A percentile compares a stretch with the other conserved stretches of the same genome.
Evolutionary conservation across 37 sponge, comb jelly and placozoan species (phyloP).

Genomic region (Tethya wilhelma): DNA sequence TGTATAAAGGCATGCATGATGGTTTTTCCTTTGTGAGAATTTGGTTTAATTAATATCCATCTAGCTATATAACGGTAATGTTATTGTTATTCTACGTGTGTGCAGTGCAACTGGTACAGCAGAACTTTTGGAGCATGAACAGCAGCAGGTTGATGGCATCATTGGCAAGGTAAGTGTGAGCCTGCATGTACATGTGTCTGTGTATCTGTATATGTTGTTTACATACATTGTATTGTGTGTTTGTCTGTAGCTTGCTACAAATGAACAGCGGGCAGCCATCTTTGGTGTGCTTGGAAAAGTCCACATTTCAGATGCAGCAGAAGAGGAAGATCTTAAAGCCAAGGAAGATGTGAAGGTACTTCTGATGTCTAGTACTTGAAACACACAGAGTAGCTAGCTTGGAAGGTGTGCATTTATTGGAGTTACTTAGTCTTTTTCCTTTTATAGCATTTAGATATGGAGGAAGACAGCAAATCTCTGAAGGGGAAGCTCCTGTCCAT

Average conservation of each 20-base stretch:
- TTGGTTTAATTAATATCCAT: not conserved
- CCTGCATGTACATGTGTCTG: not conserved
- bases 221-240: not conserved
- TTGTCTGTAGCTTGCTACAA: constrained; percentile 3
- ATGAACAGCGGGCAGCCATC: constrained; percentile 57
- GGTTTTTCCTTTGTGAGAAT: not conserved
- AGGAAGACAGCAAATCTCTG: constrained; percentile 78
- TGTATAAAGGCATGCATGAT: not conserved
- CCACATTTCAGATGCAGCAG: constrained; percentile 64
- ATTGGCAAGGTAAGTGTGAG: constrained; percentile 19
- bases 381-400: no score
- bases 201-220: not conserved
- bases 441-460: constrained; percentile 49
- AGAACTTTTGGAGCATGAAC: constrained; percentile 73
- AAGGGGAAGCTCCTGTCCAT: constrained; percentile 60
- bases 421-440: not conserved
- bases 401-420: no score
- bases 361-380: not conserved
- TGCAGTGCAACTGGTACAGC: constrained; percentile 74
- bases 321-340: constrained; percentile 71
- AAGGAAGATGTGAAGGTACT: constrained; percentile 60
- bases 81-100: not conserved
- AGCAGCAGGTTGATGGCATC: constrained; percentile 49
- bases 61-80: not conserved
- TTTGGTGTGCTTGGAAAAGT: constrained; percentile 79